Conservation (phyloP, 2,113 vertebrate genomes). For the Heterochromis multidens region DNA sequence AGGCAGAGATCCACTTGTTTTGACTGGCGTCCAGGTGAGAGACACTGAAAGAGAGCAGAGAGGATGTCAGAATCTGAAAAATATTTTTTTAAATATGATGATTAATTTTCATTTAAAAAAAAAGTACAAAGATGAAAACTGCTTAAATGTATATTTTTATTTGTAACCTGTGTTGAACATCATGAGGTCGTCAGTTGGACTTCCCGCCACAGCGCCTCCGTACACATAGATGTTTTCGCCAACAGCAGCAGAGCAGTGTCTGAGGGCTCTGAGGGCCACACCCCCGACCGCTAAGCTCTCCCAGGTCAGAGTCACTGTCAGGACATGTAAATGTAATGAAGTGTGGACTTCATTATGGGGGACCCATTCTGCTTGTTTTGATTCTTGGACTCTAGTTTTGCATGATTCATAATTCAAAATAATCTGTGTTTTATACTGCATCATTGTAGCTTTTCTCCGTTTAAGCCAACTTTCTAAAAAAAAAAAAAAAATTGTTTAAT, state of each 20-base stretch:
- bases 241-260: constrained; percentile 58
- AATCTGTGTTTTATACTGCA: background rate
- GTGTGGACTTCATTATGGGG: background rate
- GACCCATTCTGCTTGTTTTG: background rate
- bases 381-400: background rate
- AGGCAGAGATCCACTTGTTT: constrained; percentile 62
- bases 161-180: constrained; percentile 73
- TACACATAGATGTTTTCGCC: constrained; percentile 72
- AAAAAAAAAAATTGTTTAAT: too few relatives aligned
- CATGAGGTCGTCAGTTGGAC: constrained; percentile 59
- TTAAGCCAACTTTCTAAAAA: background rate
- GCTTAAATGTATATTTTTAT: background rate
- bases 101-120: background rate
- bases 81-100: background rate
- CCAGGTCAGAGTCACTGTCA: constrained; percentile 70
- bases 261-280: constrained; percentile 50
- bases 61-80: background rate
- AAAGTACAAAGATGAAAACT: background rate
- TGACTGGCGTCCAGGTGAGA: constrained; percentile 74
- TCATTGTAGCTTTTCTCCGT: background rate
- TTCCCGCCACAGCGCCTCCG: constrained; percentile 49
- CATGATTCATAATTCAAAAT: background rate
- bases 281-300: constrained; percentile 52
- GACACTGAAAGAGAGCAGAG: constrained; percentile 61
- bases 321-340: background rate